A percentile compares a stretch with the other conserved stretches of the same genome.
phyloP scores from a whole-genome alignment of 2,113 vertebrate species.

The Calonectris borealis region DNA sequence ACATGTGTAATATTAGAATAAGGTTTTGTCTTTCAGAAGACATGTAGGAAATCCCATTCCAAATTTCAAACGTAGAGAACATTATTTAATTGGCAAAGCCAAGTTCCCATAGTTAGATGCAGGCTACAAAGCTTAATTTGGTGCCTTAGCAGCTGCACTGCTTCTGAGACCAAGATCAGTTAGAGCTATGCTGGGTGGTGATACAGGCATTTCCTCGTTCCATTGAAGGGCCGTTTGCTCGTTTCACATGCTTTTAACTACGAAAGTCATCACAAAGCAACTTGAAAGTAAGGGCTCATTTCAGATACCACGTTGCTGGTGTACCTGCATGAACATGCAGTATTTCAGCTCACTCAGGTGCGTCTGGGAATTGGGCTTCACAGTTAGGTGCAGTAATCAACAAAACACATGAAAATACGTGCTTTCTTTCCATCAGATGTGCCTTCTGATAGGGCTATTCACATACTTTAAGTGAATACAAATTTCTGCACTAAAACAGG shows the following conservation, averaged over 20 bases:
- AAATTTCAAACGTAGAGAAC: neutral
- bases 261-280: neutral
- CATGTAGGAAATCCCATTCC: neutral
- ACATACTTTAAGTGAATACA: neutral
- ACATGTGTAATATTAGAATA: neutral
- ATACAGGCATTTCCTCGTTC: neutral
- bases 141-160: neutral
- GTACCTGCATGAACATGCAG: neutral
- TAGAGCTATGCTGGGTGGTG: neutral
- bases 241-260: neutral
- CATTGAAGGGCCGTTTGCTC: neutral
- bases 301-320: neutral
- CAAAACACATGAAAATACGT: neutral
- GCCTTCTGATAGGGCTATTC: neutral
- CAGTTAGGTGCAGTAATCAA: neutral
- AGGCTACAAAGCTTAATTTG: neutral
- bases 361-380: neutral
- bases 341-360: neutral
- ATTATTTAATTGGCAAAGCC: neutral
- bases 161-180: neutral
- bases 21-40: neutral
- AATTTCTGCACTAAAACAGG: neutral
- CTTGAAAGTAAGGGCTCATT: neutral
- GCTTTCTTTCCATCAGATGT: neutral
- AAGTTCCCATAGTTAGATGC: neutral